Percentiles rank a stretch among this genome's conserved stretches.
Evolutionary conservation across 2,888 invertebrate species (phyloP).

Genomic region (Deroplatys truncata): DNA sequence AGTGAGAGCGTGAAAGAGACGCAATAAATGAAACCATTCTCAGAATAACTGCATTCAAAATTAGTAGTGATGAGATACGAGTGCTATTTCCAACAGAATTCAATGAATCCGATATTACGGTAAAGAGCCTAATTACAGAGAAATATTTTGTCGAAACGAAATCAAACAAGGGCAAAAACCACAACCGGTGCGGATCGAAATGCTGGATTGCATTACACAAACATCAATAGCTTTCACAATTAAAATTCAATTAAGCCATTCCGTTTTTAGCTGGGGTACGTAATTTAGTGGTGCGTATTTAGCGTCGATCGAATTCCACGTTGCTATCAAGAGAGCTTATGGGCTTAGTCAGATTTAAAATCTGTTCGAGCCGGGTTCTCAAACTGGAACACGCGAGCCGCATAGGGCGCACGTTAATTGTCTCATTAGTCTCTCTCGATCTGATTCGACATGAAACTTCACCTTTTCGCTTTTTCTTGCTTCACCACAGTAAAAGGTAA

Average conservation of each 20-base stretch:
- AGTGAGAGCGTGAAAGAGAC: not conserved
- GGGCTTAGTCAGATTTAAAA: not conserved
- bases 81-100: not conserved
- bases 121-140: not conserved
- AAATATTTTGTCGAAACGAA: not conserved
- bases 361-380: not conserved
- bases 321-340: not conserved
- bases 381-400: too few species aligned
- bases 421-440: too few species aligned
- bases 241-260: not conserved
- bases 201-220: not conserved
- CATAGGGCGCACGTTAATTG: too few species aligned
- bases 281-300: not conserved
- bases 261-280: not conserved
- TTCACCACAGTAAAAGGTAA: too few species aligned
- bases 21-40: not conserved
- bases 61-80: not conserved
- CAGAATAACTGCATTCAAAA: not conserved
- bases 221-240: not conserved
- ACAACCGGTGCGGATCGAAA: not conserved
- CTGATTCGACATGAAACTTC: too few species aligned
- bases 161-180: not conserved
- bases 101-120: not conserved
- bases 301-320: not conserved
- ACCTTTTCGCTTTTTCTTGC: too few species aligned